Base-by-base conservation (phyloP, 2,888 invertebrate species). In the Epinotia nisella region DNA sequence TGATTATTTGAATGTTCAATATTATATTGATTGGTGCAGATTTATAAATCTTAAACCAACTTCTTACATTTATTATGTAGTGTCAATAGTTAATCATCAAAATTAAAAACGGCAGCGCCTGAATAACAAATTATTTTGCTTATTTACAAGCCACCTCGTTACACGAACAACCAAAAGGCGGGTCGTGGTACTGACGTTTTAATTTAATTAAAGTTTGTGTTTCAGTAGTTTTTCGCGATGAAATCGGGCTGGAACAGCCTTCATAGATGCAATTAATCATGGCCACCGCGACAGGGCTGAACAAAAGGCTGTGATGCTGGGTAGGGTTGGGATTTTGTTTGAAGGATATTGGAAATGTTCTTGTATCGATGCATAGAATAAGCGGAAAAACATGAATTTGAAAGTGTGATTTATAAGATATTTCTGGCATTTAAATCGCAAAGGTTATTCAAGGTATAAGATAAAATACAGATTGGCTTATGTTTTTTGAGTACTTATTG, bases 211-310 rank as follows among this genome's bases (percentile, higher is more conserved):
- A 85, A 83, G 77, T 83, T 86, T 83, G 80, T 78, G 78, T 79
- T 76, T 81, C 81, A 80, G 81, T 80, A 88, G 87, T 89, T 90
- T 91, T 90, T 90, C 89, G 81, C 78, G 69, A 69, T 73, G 60
- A 69, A 70, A 74, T 59, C 69, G 82, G 78, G 80, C 81, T 76
- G 80, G 81, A 85, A 85, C 76, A 76, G 85, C 87, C 87, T 89
- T 90, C 92, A 90, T 90, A 89, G 90, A 88, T 84, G 86, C 85
- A 81, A 93, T 93, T 92, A 92, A 93, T 93, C 92, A 93, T 87
- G 86, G 82, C 80, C 77, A 76, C 80, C 80, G 80, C 79, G 85
- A 81, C 85, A 85, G 86, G 80, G 83, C 81, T 83, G 87, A 86
- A 88, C 89, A 88, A 89, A 88, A 84, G 85, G 82, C 76, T 61